Percentiles rank a stretch among this genome's conserved stretches.
These are phyloP conservation scores for Chanos chanos DNA, from an alignment of 2,797 vertebrate species.

Conservation along the genomic window DNA sequence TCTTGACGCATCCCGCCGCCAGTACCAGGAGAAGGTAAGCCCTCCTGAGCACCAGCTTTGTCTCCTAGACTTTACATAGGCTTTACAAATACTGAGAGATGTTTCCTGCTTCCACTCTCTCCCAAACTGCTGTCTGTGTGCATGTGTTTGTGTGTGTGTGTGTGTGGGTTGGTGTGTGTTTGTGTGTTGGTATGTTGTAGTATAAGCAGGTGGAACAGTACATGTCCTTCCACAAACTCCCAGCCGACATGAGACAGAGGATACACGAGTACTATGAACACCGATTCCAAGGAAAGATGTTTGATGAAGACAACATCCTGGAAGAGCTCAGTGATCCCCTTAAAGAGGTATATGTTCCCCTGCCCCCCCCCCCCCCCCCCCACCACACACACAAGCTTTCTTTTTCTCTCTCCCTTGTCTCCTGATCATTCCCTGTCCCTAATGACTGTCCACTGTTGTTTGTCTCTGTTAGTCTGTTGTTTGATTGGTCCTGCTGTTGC, in stretches of 20 bases:
- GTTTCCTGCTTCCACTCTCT: too few relatives aligned
- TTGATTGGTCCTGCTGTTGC: too few relatives aligned
- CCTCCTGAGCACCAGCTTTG: too few relatives aligned
- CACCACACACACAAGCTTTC: too few relatives aligned
- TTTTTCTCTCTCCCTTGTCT: too few relatives aligned
- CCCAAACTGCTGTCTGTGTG: too few relatives aligned
- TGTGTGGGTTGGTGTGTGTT: neutral
- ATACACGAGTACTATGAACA: slow-evolving; percentile 64
- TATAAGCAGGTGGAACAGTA: slow-evolving; percentile 99
- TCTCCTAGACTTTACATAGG: too few relatives aligned
- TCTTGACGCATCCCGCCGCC: slow-evolving; percentile 89
- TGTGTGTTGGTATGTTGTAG: slow-evolving; percentile 59
- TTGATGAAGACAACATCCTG: slow-evolving; percentile 82
- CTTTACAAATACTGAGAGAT: too few relatives aligned
- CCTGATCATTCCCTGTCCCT: too few relatives aligned
- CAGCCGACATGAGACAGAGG: slow-evolving; percentile 86
- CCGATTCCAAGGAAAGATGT: slow-evolving; percentile 96
- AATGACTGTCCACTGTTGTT: too few relatives aligned
- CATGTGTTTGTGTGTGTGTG: neutral
- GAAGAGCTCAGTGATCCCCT: slow-evolving; percentile 92
- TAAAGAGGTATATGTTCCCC: slow-evolving; percentile 77
- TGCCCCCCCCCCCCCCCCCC: too few relatives aligned
- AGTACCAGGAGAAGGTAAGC: slow-evolving; percentile 96
- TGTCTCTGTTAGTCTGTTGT: too few relatives aligned
- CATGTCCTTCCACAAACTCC: slow-evolving; percentile 98